phyloP scores from a whole-genome alignment of 2,113 vertebrate genomes.

The Hyla sarda region DNA sequence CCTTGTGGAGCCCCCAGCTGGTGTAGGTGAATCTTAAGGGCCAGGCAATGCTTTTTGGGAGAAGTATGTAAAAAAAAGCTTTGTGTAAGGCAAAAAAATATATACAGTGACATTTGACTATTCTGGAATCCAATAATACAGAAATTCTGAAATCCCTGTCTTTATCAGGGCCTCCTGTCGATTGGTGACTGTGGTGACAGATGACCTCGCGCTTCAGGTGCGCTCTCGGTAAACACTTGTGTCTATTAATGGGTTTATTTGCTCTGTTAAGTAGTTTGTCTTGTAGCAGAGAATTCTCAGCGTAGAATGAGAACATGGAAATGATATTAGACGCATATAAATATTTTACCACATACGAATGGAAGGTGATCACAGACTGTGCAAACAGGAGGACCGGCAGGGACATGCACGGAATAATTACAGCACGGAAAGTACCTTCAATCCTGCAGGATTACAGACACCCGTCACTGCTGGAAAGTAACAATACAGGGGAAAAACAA shows the following conservation, averaged over 20 bases:
- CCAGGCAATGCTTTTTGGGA: no score
- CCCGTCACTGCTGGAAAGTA: background rate
- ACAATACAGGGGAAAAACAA: background rate
- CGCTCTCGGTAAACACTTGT: background rate
- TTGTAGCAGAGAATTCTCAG: background rate
- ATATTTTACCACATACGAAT: background rate
- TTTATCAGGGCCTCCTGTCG: background rate
- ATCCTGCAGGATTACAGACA: constrained; percentile 7
- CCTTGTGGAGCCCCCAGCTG: no score
- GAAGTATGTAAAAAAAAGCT: no score
- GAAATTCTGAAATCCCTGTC: no score
- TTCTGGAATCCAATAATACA: no score
- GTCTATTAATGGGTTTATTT: background rate
- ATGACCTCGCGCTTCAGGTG: background rate
- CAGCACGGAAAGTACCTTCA: constrained; percentile 36
- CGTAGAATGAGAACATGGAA: background rate
- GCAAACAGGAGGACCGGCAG: background rate
- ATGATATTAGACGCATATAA: background rate
- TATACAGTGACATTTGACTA: no score
- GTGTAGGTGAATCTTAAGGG: no score
- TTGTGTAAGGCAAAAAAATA: no score
- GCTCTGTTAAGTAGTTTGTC: background rate
- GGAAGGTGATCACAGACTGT: background rate
- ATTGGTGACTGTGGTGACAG: background rate
- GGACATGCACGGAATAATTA: background rate